Conservation (phyloP, 2,113 vertebrate genomes). For the Meriones unguiculatus region DNA sequence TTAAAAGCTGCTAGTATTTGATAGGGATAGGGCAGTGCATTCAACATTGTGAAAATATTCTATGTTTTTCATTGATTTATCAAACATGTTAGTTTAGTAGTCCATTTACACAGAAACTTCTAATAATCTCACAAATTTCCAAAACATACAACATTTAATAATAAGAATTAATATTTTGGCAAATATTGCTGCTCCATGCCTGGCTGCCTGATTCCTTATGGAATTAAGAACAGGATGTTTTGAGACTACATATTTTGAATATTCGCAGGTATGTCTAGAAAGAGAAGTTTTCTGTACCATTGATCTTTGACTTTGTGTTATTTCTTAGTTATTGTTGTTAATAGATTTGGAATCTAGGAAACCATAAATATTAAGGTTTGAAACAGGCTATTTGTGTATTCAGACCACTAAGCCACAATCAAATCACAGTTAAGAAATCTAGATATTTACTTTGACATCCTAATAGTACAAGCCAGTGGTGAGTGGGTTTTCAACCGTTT, state of each 20-base stretch:
- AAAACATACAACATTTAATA: neutral
- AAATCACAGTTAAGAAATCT: neutral
- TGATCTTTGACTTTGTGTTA: neutral
- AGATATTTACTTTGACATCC: neutral
- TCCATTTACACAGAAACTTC: neutral
- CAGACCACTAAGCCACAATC: neutral
- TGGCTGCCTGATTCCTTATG: neutral
- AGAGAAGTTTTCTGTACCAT: neutral
- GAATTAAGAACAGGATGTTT: neutral
- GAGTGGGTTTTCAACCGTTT: neutral
- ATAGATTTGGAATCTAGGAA: neutral
- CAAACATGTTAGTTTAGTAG: neutral
- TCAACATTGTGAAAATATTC: neutral
- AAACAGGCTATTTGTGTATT: neutral
- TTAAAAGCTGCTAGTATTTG: neutral
- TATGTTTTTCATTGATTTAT: neutral
- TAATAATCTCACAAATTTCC: neutral
- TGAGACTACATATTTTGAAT: neutral
- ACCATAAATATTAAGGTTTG: neutral
- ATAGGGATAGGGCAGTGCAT: neutral
- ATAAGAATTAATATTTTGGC: neutral
- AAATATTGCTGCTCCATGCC: neutral
- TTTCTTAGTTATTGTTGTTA: conserved; percentile 28
- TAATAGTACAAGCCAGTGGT: neutral
- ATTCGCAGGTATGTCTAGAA: neutral